Evolutionary conservation across 92 coral and sea anemone species (phyloP), one percentile per base, ranked within the genome.

Genomic region (Pocillopora meandrina): DNA sequence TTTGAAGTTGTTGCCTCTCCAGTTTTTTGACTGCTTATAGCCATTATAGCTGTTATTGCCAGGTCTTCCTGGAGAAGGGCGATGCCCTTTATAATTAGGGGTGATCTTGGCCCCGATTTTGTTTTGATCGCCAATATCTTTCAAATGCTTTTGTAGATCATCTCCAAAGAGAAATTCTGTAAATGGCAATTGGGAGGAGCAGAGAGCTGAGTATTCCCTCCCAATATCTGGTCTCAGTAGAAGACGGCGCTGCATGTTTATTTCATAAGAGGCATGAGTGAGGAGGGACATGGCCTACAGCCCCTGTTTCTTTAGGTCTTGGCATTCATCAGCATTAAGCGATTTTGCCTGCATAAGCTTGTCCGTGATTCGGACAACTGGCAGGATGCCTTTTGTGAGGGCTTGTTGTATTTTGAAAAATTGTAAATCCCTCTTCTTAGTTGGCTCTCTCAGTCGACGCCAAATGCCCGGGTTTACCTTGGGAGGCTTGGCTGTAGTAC

Each of bases 371-470:
- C 83, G 74, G 12, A 61, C 63, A 23, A 92, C 72, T 1, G 90
- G 95, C 55, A 85, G 21, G 52, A 85, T 92, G 56, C 95, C 95
- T 72, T 91, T 91, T 8, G 80, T 82, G 9, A 87, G 76, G 71
- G 85, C 93, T 47, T 90, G 93, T 61, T 93, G 93, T 35, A 90
- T 84, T 82, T 92, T 89, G 61, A 35, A 90, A 73, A 92, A 36
- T 58, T 84, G 80, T 12, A 84, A 26, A 87, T 91, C 16, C 86
- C 78, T 58, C 90, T 84, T 72, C 87, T 87, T 4, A 90, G 86
- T 20, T 11, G 35, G 21, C 2, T 89, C 90, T 63, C 89, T n/a
- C 23, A 89, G 82, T 61, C 63, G 49, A 15, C 92, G 87, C 59
- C 81, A 91, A 15, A 88, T 91, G 33, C 94, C 94, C 36, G 77